These are phyloP conservation scores for Empis livida DNA, from an alignment of 2,888 invertebrate genomes.

Conservation along the genomic window DNA sequence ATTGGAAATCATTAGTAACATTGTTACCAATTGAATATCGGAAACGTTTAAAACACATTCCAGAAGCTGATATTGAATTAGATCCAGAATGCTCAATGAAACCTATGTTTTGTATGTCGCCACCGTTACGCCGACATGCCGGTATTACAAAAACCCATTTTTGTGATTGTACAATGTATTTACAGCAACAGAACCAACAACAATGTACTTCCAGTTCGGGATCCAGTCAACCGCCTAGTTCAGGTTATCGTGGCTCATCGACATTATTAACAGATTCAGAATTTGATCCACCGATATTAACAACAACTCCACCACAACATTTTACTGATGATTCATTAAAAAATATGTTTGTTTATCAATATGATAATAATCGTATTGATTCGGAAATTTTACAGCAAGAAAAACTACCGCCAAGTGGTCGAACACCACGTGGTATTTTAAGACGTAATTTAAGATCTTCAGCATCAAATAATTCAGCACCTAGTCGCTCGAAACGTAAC, in stretches of 20 bases:
- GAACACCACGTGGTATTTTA: slow-evolving; percentile 40
- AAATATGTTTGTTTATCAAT: slow-evolving; percentile 65
- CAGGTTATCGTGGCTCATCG: slow-evolving; percentile 76
- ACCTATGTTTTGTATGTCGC: slow-evolving; percentile 44
- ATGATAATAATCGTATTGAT: slow-evolving; percentile 59
- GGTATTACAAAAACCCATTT: slow-evolving; percentile 39
- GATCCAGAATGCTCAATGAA: slow-evolving; percentile 38
- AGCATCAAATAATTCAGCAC: slow-evolving; percentile 19
- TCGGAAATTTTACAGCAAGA: slow-evolving; percentile 33
- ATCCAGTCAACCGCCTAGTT: slow-evolving; percentile 67
- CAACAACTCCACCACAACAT: slow-evolving; percentile 5
- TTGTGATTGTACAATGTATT: slow-evolving; percentile 33
- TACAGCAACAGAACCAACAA: slow-evolving; percentile 19
- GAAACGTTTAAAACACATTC: slow-evolving; percentile 61
- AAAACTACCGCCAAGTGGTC: slow-evolving; percentile 47
- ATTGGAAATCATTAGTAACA: slow-evolving; percentile 87
- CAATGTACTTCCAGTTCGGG: slow-evolving; percentile 23
- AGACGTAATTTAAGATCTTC: slow-evolving; percentile 23
- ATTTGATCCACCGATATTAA: slow-evolving; percentile 20
- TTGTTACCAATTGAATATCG: slow-evolving; percentile 75
- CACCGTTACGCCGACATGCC: slow-evolving; percentile 47
- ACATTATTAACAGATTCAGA: slow-evolving; percentile 64
- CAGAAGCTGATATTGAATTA: slow-evolving; percentile 49
- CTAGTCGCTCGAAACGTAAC: slow-evolving; percentile 48
- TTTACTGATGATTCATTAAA: slow-evolving; percentile 29